Evolutionary conservation across 2,797 vertebrate species (phyloP).

Genomic region (Botia almorhae): DNA sequence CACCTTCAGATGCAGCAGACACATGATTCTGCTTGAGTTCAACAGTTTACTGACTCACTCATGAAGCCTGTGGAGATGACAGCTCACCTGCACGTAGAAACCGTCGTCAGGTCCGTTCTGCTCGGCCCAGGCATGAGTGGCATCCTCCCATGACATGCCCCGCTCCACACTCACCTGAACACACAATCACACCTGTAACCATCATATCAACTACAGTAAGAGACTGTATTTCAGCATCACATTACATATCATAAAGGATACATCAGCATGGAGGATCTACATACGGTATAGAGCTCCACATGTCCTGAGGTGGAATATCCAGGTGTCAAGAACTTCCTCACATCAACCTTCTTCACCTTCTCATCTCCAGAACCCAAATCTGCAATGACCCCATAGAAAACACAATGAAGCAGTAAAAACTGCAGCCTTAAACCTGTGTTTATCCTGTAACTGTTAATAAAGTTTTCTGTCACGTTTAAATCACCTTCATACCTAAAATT

Average conservation of each 20-base stretch:
- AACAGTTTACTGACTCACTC: background rate
- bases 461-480: background rate
- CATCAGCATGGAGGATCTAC: constrained; percentile 54
- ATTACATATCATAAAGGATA: too few relatives aligned
- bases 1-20: constrained; percentile 76
- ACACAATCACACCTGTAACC: background rate
- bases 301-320: constrained; percentile 97
- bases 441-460: background rate
- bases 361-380: constrained; percentile 97
- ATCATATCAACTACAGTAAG: background rate
- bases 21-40: background rate
- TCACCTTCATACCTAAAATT: constrained; percentile 85
- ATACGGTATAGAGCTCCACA: constrained; percentile 93
- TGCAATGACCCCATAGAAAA: constrained; percentile 56
- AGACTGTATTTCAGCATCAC: background rate
- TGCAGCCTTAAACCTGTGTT: background rate
- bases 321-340: constrained; percentile 95
- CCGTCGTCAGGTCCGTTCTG: constrained; percentile 95
- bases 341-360: constrained; percentile 93
- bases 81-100: constrained; percentile 93
- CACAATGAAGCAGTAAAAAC: background rate
- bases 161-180: constrained; percentile 93
- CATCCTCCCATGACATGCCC: constrained; percentile 99
- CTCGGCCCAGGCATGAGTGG: constrained; percentile 94
- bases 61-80: background rate